Base-by-base conservation (phyloP, 1,140 invertebrate species). In the Amyelois transitella region DNA sequence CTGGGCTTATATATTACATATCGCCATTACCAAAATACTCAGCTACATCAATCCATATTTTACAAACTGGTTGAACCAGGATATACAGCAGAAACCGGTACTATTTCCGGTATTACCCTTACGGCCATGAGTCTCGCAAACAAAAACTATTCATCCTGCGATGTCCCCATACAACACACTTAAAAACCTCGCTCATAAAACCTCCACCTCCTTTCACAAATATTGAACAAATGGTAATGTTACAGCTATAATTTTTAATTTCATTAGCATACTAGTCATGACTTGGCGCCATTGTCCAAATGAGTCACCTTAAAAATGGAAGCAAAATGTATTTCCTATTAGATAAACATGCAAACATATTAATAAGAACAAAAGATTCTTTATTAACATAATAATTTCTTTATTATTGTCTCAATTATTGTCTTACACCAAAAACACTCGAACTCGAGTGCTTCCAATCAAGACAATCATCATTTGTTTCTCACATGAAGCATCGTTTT, bases 71-170 rank as follows among this genome's bases (percentile, higher is more conserved):
- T 61, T 47, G 48, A 64, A 47, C 44, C 58, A 69, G 69, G 69
- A 68, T 67, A 63, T 58, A 55, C 2, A 32, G 25, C 32, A 38
- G 52, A 71, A 78, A 76, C 72, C 63, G 72, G 69, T 75, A 69
- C 54, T 55, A 64, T 69, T 75, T 79, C 74, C 76, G 69, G 74
- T 65, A 52, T 55, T 22, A 62, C 51, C 60, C 63, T 55, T 53
- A n/a, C n/a, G n/a, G 12, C 32, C 12, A 14, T 14, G 32, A 38
- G 32, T 38, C 22, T 24, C 8, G 8, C 22, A 8, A 24, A 8
- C 22, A 8, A 24, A 24, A 24, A 24, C 8, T 24, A 5, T 5
- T 24, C 3, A 24, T 8, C 22, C 8, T 8, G 8, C 22, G 3
- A 5, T 8, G 3, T 8, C 3, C 22, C 3, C 22, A 24, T 24